Conservation (phyloP, 2,888 invertebrate species). For the Drosophila nigricruria region DNA sequence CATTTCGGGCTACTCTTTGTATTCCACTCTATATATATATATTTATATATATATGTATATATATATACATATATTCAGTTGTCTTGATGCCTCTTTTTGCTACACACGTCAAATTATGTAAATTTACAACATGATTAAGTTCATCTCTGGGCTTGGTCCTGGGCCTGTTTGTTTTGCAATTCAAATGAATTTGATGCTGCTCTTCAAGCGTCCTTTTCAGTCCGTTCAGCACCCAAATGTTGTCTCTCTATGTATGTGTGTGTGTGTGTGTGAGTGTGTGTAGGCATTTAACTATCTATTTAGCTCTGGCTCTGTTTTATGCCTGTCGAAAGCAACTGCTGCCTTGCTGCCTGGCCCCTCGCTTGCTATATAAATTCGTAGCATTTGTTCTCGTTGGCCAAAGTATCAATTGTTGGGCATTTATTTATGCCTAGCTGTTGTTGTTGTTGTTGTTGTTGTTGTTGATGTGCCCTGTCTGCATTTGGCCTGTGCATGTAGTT, state of each 20-base stretch:
- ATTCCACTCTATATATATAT: slow-evolving; percentile 6
- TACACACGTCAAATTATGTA: slow-evolving; percentile 74
- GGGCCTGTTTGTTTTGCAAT: slow-evolving; percentile 73
- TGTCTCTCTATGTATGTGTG: slow-evolving; percentile 17
- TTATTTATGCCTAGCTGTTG: slow-evolving; percentile 67
- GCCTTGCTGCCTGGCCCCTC: slow-evolving; percentile 1
- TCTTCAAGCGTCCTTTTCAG: slow-evolving; percentile 12
- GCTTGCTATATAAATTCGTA: slow-evolving; percentile 53
- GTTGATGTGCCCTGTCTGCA: slow-evolving; percentile 45
- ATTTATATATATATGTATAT: slow-evolving; percentile 1
- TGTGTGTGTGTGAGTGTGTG: slow-evolving; percentile 35
- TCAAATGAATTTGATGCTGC: slow-evolving; percentile 73
- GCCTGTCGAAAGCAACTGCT: slow-evolving; percentile 16
- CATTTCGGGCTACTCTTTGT: slow-evolving; percentile 4
- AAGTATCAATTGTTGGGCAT: slow-evolving; percentile 75
- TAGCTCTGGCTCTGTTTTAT: slow-evolving; percentile 27
- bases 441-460: slow-evolving; percentile 33
- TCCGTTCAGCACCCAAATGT: slow-evolving; percentile 13
- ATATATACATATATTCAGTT: slow-evolving; percentile 25
- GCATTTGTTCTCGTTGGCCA: slow-evolving; percentile 58
- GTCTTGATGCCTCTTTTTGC: slow-evolving; percentile 32
- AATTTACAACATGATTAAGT: slow-evolving; percentile 81
- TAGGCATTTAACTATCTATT: slow-evolving; percentile 62
- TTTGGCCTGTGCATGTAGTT: slow-evolving; percentile 51
- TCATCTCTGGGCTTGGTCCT: slow-evolving; percentile 46